Percentiles rank a stretch among this genome's conserved stretches.
Evolutionary conservation across 2,113 vertebrate species (phyloP).

Genomic region (Chaetura pelagica): DNA sequence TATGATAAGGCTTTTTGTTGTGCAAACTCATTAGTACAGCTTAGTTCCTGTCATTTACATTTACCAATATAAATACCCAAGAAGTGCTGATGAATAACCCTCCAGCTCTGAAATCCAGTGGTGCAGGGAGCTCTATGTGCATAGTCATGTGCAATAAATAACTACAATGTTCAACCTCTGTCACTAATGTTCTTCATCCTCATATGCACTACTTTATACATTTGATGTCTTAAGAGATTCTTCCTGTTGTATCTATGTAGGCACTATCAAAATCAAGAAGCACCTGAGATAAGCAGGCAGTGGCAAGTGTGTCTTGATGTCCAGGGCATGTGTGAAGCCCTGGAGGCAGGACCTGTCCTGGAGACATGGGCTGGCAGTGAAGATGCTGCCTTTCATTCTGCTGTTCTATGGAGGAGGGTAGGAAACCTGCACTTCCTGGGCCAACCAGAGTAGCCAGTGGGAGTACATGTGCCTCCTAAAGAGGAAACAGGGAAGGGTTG

Average conservation of each 20-base stretch:
- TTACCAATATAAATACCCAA: neutral
- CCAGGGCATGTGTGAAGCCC: too few species aligned
- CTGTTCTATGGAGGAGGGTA: neutral
- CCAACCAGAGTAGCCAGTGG: neutral
- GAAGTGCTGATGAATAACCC: neutral
- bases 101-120: neutral
- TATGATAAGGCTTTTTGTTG: neutral
- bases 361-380: neutral
- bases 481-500: neutral
- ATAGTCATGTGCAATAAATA: fast-evolving
- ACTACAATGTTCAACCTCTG: fast-evolving
- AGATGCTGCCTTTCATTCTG: neutral
- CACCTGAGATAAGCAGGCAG: neutral
- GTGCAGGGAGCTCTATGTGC: neutral
- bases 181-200: neutral
- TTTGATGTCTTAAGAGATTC: neutral
- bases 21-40: neutral
- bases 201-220: neutral
- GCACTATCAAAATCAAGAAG: neutral
- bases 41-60: neutral
- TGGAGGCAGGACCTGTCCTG: neutral
- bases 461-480: fast-evolving
- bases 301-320: neutral
- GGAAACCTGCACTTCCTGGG: neutral
- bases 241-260: neutral